phyloP scores from a whole-genome alignment of 2,888 invertebrate species.

The Priocnemis perturbator region DNA sequence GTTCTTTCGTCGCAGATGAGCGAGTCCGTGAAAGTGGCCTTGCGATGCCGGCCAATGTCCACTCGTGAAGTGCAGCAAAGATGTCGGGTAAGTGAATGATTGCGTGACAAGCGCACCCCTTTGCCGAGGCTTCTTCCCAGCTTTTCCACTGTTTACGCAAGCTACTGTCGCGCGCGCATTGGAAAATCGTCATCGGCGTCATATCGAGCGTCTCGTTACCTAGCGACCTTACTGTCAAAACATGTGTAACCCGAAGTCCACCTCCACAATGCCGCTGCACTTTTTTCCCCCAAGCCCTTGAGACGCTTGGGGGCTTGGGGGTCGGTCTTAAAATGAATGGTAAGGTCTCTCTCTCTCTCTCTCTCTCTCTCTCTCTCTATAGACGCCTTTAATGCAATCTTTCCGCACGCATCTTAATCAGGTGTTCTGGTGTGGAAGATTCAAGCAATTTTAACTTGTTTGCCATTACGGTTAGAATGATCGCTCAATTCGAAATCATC shows the following conservation, averaged over 20 bases:
- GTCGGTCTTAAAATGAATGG: too few relatives aligned
- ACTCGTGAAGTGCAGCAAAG: conserved; percentile 79
- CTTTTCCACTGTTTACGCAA: too few relatives aligned
- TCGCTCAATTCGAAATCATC: too few relatives aligned
- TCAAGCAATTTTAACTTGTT: too few relatives aligned
- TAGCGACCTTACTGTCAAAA: conserved; percentile 63
- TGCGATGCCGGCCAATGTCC: conserved; percentile 92
- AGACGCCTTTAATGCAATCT: too few relatives aligned
- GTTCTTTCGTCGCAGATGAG: conserved; percentile 66
- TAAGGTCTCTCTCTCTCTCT: too few relatives aligned
- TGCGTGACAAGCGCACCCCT: background rate
- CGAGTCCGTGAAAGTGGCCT: conserved; percentile 88
- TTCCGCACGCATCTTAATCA: too few relatives aligned
- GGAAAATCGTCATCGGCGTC: conserved; percentile 53
- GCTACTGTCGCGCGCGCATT: background rate
- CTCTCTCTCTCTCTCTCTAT: too few relatives aligned
- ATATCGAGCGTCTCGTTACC: conserved; percentile 64
- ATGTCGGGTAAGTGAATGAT: conserved; percentile 64
- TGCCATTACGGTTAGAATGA: too few relatives aligned
- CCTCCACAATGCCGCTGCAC: conserved; percentile 13
- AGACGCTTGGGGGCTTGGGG: background rate
- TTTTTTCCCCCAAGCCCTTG: conserved; percentile 23
- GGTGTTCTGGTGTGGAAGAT: too few relatives aligned
- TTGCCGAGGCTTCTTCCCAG: too few relatives aligned
- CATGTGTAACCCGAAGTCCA: conserved; percentile 34